Percentiles rank a stretch among this genome's conserved stretches.
Conservation (phyloP, 2,113 vertebrate species). For the Phalacrocorax brasilianus region DNA sequence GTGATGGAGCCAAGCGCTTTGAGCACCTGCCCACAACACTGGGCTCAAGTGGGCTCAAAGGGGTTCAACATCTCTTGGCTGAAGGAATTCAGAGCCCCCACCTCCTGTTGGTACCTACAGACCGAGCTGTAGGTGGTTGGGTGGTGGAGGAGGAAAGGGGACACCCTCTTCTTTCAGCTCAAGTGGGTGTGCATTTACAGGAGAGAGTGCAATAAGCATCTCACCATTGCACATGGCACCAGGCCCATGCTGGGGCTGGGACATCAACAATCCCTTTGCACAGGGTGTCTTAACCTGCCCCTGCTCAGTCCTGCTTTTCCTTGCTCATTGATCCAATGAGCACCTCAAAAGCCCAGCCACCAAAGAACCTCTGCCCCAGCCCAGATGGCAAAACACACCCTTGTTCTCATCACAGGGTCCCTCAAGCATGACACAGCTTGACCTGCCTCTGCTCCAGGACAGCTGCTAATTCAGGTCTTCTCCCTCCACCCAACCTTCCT, state of each 20-base stretch:
- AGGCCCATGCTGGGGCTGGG: fast-evolving
- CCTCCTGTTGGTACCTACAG: fast-evolving
- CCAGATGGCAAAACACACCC: background rate
- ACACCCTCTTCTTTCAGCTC: background rate
- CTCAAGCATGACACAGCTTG: fast-evolving
- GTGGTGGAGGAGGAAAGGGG: too few relatives aligned
- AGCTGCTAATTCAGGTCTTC: background rate
- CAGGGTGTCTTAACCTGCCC: background rate
- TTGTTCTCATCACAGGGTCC: background rate
- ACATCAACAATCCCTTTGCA: fast-evolving
- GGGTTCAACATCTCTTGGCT: background rate
- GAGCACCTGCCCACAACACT: fast-evolving
- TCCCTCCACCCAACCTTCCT: background rate
- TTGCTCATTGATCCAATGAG: background rate
- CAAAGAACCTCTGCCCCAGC: background rate
- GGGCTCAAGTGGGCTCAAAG: fast-evolving
- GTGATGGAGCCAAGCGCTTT: background rate
- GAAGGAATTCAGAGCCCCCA: background rate
- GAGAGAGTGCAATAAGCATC: background rate
- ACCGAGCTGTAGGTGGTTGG: background rate
- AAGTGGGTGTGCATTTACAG: background rate
- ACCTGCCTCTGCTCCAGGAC: background rate
- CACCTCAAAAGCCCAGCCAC: background rate
- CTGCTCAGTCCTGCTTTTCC: background rate
- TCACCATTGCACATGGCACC: background rate